A percentile compares a stretch with the other conserved stretches of the same genome.
Conservation (phyloP, 2,888 invertebrate genomes). For the Lepidochrysops patricia region DNA sequence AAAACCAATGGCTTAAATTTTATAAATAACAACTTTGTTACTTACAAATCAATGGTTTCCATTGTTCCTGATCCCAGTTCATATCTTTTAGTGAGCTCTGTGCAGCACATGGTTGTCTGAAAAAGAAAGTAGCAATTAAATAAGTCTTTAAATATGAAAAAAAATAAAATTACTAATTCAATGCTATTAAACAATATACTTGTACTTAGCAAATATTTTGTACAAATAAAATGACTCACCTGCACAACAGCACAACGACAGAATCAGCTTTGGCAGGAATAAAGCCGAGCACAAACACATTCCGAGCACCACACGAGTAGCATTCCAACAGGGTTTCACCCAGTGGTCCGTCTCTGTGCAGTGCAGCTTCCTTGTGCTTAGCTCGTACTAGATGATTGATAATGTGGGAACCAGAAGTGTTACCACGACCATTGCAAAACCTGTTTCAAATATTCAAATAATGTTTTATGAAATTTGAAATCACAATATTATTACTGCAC, state of each 20-base stretch:
- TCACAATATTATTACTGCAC: too few species aligned
- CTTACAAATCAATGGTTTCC: slow-evolving; percentile 94
- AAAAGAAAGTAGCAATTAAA: slow-evolving; percentile 25
- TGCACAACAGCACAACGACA: slow-evolving; percentile 95
- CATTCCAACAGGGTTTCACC: slow-evolving; percentile 98
- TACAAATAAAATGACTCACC: slow-evolving; percentile 61
- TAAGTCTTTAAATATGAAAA: neutral
- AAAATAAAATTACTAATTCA: too few species aligned
- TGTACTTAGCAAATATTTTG: too few species aligned
- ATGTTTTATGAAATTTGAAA: neutral
- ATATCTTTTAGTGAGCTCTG: slow-evolving; percentile 98
- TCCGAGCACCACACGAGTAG: slow-evolving; percentile 98
- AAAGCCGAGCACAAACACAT: slow-evolving; percentile 98
- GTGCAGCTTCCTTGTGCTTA: slow-evolving; percentile 99
- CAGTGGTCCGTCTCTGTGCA: slow-evolving; percentile 97
- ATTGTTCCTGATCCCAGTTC: slow-evolving; percentile 99
- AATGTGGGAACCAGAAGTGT: slow-evolving; percentile 98
- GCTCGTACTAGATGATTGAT: slow-evolving; percentile 98
- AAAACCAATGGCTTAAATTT: too few species aligned
- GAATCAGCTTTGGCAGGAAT: slow-evolving; percentile 99
- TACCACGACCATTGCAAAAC: slow-evolving; percentile 99
- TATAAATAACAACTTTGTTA: slow-evolving; percentile 16
- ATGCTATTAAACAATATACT: too few species aligned
- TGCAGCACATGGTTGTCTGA: slow-evolving; percentile 95
- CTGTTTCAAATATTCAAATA: slow-evolving; percentile 28